These are phyloP conservation scores for Grammomys surdaster DNA, from an alignment of 2,113 vertebrate genomes.

Conservation along the genomic window DNA sequence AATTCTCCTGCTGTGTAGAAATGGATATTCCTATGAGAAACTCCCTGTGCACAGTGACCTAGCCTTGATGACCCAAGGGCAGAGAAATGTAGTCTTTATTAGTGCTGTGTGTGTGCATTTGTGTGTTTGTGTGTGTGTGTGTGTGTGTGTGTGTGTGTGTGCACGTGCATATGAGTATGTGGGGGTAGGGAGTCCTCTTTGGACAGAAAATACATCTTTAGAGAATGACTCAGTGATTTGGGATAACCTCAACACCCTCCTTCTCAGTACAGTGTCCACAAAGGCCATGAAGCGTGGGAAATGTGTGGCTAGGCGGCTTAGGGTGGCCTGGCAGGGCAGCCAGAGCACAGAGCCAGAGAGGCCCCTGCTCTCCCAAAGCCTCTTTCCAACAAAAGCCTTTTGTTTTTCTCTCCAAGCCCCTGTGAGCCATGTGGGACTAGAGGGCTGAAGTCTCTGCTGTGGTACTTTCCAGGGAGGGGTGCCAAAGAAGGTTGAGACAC, in stretches of 20 bases:
- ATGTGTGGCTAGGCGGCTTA: background rate
- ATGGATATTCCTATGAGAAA: background rate
- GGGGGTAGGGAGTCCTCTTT: background rate
- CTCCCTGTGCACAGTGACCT: background rate
- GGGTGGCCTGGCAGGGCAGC: background rate
- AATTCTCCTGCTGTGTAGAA: background rate
- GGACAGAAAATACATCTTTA: background rate
- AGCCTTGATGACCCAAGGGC: background rate
- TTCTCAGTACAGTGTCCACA: background rate
- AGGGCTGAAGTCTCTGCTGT: slow-evolving; percentile 75
- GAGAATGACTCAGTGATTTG: background rate
- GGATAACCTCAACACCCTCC: background rate
- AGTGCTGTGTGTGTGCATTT: background rate
- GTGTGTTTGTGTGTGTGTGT: background rate
- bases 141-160: background rate
- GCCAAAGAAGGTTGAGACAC: slow-evolving; percentile 66
- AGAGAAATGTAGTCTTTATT: background rate
- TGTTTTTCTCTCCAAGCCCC: slow-evolving; percentile 74
- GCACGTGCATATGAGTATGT: background rate
- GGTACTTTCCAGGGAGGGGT: slow-evolving; percentile 72
- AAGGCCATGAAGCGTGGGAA: background rate
- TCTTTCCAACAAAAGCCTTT: slow-evolving; percentile 70
- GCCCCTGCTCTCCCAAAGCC: slow-evolving; percentile 63
- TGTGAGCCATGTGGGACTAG: slow-evolving; percentile 64
- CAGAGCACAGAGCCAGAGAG: slow-evolving; percentile 13